Conservation (phyloP, 2,797 vertebrate genomes). For the Mastacembelus armatus region DNA sequence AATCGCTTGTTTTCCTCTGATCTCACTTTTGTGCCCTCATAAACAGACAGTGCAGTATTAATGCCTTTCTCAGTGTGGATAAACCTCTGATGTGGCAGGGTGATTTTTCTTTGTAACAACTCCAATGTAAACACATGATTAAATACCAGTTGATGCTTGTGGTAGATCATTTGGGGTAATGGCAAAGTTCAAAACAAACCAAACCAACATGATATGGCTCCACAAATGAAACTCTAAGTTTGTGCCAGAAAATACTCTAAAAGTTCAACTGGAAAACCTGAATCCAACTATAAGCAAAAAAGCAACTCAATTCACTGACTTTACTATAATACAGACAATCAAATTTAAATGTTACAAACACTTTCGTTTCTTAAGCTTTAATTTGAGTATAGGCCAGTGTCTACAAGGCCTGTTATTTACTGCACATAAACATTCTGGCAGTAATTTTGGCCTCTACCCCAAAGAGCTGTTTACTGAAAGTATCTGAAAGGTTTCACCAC, state of each 20-base stretch:
- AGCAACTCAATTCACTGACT: neutral
- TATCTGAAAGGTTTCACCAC: neutral
- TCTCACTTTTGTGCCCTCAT: conserved; percentile 49
- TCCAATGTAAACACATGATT: conserved; percentile 23
- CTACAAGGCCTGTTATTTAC: conserved; percentile 22
- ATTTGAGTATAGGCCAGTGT: conserved; percentile 7
- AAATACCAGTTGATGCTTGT: conserved; percentile 5
- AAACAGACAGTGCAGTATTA: conserved; percentile 39
- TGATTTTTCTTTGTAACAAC: conserved; percentile 1
- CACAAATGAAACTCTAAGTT: conserved; percentile 10
- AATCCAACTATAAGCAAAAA: neutral
- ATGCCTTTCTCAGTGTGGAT: conserved; percentile 17
- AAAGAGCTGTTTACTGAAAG: conserved; percentile 12
- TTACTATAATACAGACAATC: neutral
- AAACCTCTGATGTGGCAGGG: conserved; percentile 28
- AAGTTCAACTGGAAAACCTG: neutral
- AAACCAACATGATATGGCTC: conserved; percentile 3
- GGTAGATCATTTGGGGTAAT: conserved; percentile 1
- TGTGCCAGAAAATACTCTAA: conserved; percentile 1
- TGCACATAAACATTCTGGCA: conserved; percentile 26
- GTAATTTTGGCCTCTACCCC: conserved; percentile 15
- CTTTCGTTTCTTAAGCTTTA: conserved; percentile 3
- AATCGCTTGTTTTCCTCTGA: conserved; percentile 73
- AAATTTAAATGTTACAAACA: conserved; percentile 9
- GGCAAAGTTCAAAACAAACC: conserved; percentile 34